phyloP scores from a whole-genome alignment of 2,113 vertebrate genomes.

The Lepus europaeus region DNA sequence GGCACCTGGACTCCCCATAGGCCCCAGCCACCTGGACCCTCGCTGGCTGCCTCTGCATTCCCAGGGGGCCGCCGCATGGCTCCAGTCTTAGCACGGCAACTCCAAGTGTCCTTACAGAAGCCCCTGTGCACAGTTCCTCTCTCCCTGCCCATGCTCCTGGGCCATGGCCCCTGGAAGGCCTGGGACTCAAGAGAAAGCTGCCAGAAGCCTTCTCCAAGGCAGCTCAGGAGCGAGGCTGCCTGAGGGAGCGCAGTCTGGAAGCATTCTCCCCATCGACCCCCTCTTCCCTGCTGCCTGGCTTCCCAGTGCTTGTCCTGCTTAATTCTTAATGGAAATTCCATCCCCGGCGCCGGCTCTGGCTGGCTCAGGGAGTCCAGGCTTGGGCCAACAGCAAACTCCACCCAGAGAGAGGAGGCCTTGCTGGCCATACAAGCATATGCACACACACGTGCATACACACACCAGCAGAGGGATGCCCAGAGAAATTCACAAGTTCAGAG shows the following conservation, averaged over 20 bases:
- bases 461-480: neutral
- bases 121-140: neutral
- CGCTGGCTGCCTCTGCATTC: constrained; percentile 25
- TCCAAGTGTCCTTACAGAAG: constrained; percentile 52
- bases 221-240: neutral
- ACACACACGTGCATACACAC: neutral
- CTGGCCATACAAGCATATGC: constrained; percentile 8
- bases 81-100: neutral
- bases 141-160: constrained; percentile 38
- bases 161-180: constrained; percentile 51
- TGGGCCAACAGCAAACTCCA: constrained; percentile 72
- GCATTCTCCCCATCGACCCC: neutral
- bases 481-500: constrained; percentile 4
- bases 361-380: constrained; percentile 69
- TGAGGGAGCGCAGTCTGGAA: neutral
- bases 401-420: constrained; percentile 49
- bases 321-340: constrained; percentile 87
- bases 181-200: constrained; percentile 35
- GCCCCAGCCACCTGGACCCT: constrained; percentile 56
- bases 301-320: constrained; percentile 71
- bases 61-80: constrained; percentile 66
- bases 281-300: constrained; percentile 61
- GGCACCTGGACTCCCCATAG: constrained; percentile 40
- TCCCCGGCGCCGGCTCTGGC: constrained; percentile 61
- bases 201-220: constrained; percentile 1